Percentiles rank a stretch among this genome's conserved stretches.
phyloP scores from a whole-genome alignment of 2,113 vertebrate species.

The Apistogramma diplotaenia region DNA sequence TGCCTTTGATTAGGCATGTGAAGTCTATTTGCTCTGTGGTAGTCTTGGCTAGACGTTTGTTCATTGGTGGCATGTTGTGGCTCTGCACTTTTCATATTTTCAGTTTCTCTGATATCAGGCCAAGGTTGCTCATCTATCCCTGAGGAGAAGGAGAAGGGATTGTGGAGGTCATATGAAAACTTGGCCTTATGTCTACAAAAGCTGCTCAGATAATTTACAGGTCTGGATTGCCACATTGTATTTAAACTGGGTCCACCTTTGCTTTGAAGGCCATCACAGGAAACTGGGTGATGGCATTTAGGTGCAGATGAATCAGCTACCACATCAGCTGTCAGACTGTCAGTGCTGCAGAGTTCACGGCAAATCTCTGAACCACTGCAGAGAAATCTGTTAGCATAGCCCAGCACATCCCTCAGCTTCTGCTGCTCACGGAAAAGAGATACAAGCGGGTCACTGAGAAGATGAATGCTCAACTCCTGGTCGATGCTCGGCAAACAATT shows the following conservation, averaged over 20 bases:
- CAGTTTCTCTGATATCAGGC: neutral
- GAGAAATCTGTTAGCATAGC: slow-evolving; percentile 69
- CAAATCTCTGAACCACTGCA: neutral
- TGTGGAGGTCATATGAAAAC: neutral
- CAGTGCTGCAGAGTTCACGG: slow-evolving; percentile 9
- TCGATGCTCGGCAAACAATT: neutral
- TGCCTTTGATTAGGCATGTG: neutral
- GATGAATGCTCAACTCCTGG: slow-evolving; percentile 26
- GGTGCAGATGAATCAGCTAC: neutral
- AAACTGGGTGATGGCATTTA: neutral
- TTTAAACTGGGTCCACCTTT: neutral
- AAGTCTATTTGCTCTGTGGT: neutral
- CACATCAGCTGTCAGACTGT: neutral
- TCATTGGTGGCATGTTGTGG: neutral
- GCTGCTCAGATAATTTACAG: neutral
- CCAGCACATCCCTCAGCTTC: slow-evolving; percentile 69
- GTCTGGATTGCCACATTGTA: neutral
- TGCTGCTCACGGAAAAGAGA: slow-evolving; percentile 59
- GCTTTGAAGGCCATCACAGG: neutral
- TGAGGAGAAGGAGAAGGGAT: neutral
- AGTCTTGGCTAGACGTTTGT: neutral
- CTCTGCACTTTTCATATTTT: neutral
- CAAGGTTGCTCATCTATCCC: neutral
- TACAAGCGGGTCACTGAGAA: slow-evolving; percentile 43
- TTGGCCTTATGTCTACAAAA: neutral